phyloP scores from a whole-genome alignment of 2,888 invertebrate genomes.

The Hartigia nigra region DNA sequence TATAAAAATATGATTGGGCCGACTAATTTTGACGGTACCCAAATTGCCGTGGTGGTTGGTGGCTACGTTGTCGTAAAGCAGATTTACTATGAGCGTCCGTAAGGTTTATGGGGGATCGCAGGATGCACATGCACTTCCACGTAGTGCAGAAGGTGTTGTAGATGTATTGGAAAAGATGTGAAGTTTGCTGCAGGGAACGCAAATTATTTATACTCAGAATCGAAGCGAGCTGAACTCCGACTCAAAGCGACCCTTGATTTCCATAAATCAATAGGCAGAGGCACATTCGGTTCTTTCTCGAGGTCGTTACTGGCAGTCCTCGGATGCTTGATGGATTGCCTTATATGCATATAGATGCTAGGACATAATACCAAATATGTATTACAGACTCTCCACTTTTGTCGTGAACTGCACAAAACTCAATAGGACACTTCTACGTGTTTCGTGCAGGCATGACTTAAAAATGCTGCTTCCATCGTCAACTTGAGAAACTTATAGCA shows the following conservation, averaged over 20 bases:
- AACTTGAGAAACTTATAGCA: too few relatives aligned
- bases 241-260: conserved; percentile 47
- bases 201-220: conserved; percentile 43
- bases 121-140: conserved; percentile 13
- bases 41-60: conserved; percentile 41
- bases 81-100: conserved; percentile 35
- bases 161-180: not conserved
- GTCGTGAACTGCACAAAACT: not conserved
- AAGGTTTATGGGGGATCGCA: conserved; percentile 57
- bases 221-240: conserved; percentile 35
- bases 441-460: not conserved
- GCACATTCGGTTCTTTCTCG: conserved; percentile 37
- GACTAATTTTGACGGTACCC: conserved; percentile 50
- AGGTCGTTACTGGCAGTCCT: conserved; percentile 33
- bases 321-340: conserved; percentile 46
- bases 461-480: not conserved
- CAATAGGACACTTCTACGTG: not conserved
- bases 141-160: not conserved
- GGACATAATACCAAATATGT: not conserved
- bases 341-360: conserved; percentile 40
- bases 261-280: conserved; percentile 51
- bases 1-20: conserved; percentile 51
- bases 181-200: conserved; percentile 35
- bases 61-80: conserved; percentile 19
- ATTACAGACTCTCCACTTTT: not conserved